Evolutionary conservation across 2,888 invertebrate genomes (phyloP), one percentile per base, ranked within the genome.

Genomic region (Nemotelus nigrinus): DNA sequence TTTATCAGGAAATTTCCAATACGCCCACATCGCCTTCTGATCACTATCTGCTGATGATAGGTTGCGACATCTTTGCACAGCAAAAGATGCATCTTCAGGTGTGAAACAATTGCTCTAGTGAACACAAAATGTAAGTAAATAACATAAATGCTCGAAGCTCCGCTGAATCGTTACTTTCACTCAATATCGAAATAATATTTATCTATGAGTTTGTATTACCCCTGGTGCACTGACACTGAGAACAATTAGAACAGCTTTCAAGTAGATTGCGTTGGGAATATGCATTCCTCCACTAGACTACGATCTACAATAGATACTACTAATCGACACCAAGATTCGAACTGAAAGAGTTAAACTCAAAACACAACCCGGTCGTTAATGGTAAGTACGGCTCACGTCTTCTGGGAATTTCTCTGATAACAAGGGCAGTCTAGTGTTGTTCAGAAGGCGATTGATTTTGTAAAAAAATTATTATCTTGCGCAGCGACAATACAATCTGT

Each of bases 1-100:
- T 50, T 82, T 81, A 72, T 83, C 80, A n/a, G 80, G 82, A 79
- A 82, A 83, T 71, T 80, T 82, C 48, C 80, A 78, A 78, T 78
- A 74, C 50, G 79, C 77, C 82, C 82, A 82, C 39, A 78, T 74
- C 25, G 70, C 6, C 39, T 76, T 79, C 0, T 82, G 81, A 71
- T 80, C 76, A 8, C 50, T 43, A 10, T 67, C n/a, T 10, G 65
- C 39, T 3, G 77, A 72, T 7, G 81, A 81, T 45, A 81, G 80
- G 53, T 81, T 79, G 48, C 79, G 79, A 55, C 83, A 83, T 39
- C 82, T 81, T 5, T 72, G 7, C 8, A 79, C 79, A 1, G 82
- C 81, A 78, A 80, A 82, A 4, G 82, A 80, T 10, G 81, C 77
- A 63, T 80, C 81, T 78, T 80, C 82, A 44, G 81, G 80, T 44